phyloP scores from a whole-genome alignment of 2,113 vertebrate genomes.

The Axis porcinus region DNA sequence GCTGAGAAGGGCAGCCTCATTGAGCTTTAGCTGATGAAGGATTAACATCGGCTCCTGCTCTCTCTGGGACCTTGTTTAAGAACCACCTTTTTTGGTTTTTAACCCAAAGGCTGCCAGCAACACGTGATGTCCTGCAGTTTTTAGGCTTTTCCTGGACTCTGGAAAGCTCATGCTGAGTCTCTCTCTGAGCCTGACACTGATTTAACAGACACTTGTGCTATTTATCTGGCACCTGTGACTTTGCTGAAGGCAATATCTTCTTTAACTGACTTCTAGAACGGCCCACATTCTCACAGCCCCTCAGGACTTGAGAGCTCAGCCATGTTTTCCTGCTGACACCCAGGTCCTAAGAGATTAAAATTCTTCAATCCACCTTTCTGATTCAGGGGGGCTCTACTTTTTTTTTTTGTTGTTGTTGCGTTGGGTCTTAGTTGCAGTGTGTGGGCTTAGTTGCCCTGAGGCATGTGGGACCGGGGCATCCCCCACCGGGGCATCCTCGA shows the following conservation, averaged over 20 bases:
- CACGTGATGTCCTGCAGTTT: not conserved
- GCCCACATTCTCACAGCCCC: not conserved
- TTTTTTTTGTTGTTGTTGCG: not conserved
- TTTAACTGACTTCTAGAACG: not conserved
- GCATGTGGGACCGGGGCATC: not conserved
- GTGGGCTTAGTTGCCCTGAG: not conserved
- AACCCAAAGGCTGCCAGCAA: not conserved
- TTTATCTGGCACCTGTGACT: not conserved
- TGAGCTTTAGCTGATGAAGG: not conserved
- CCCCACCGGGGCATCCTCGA: not conserved
- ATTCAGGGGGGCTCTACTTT: not conserved
- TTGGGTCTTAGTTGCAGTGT: not conserved
- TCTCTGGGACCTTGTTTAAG: not conserved
- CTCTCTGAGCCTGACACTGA: not conserved
- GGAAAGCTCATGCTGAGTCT: not conserved
- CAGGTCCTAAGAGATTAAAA: not conserved
- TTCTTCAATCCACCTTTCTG: not conserved
- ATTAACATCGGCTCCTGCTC: rapidly evolving
- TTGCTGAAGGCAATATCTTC: not conserved
- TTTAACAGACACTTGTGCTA: not conserved
- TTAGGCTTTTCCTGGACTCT: not conserved
- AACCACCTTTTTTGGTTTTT: not conserved
- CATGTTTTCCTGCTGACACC: not conserved
- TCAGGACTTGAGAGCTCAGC: not conserved
- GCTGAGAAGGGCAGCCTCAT: not conserved